Base-by-base conservation (phyloP, 2,113 vertebrate genomes). In the Nycticryphes semicollaris region DNA sequence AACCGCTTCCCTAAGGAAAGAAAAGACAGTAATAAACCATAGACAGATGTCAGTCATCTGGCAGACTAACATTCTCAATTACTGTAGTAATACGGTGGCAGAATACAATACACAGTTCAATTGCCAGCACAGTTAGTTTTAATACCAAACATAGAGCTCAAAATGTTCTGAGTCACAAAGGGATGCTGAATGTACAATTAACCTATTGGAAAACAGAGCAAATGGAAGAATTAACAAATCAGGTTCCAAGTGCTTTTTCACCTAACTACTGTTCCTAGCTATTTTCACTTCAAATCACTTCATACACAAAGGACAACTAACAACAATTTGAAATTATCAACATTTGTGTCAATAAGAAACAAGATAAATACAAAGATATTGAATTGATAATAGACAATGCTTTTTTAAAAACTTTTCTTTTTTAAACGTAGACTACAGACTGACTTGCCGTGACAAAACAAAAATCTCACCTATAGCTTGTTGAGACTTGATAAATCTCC, bases 61-160 rank as follows among this genome's bases (percentile, higher is more conserved):
- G 47, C 31, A 84, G 62, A 70, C 33, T 12, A 50, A 63, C 28
- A 51, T 24, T 39, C 18, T 33, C 33, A 51, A 18, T 27, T 64
- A 30, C 39, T 57, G 12, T 0, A n/a, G 60, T 0, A 0, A 30
- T 20, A 13, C 11, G 18, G 16, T 73, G 21, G 6, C 45, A 56
- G 51, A 89, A 80, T 4, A 59, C 25, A 81, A 45, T 1, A 43
- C 13, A 39, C 6, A 8, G 1, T n/a, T 51, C 33, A 70, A 35
- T 1, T 43, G 48, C 14, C 47, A 56, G 16, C 18, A 39, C 4
- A 62, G 14, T 31, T 27, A 39, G 31, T 0, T 80, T 45, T 64
- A 79, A 67, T 3, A 89, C 7, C 47, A 57, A 74, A 50, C 15
- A 31, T 27, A 59, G 31, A 50, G 30, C n/a, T 66, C 0, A 0